A percentile compares a stretch with the other conserved stretches of the same genome.
Evolutionary conservation across 2,888 invertebrate genomes (phyloP).

Genomic region (Epinotia nisella): DNA sequence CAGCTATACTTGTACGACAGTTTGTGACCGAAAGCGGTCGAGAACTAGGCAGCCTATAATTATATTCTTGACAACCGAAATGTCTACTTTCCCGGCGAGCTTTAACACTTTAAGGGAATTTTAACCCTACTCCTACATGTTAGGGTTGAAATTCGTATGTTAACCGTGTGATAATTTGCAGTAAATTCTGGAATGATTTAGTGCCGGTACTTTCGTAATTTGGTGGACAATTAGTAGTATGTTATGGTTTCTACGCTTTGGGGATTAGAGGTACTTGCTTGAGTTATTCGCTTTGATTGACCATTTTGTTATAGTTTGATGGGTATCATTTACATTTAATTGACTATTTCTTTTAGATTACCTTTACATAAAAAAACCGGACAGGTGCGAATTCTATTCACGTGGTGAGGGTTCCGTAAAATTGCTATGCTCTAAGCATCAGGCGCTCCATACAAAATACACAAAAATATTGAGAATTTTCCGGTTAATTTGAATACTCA

Average conservation of each 20-base stretch:
- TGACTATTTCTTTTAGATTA: no score
- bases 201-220: constrained; percentile 15
- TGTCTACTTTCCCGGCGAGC: constrained; percentile 15
- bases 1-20: not conserved
- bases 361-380: no score
- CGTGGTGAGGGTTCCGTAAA: no score
- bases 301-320: no score
- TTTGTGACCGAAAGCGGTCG: constrained; percentile 20
- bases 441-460: no score
- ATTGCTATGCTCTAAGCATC: no score
- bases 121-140: not conserved
- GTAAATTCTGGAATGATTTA: constrained; percentile 27
- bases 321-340: no score
- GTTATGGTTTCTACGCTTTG: not conserved
- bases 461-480: no score
- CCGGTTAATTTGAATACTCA: no score
- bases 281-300: not conserved
- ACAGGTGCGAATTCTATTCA: no score
- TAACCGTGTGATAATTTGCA: constrained; percentile 7
- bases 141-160: constrained; percentile 6
- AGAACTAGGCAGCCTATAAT: constrained; percentile 26
- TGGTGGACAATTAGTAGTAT: constrained; percentile 29
- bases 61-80: constrained; percentile 35
- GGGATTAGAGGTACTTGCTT: not conserved
- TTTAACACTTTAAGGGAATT: not conserved